phyloP scores from a whole-genome alignment of 2,113 vertebrate species.

The Clarias magur region DNA sequence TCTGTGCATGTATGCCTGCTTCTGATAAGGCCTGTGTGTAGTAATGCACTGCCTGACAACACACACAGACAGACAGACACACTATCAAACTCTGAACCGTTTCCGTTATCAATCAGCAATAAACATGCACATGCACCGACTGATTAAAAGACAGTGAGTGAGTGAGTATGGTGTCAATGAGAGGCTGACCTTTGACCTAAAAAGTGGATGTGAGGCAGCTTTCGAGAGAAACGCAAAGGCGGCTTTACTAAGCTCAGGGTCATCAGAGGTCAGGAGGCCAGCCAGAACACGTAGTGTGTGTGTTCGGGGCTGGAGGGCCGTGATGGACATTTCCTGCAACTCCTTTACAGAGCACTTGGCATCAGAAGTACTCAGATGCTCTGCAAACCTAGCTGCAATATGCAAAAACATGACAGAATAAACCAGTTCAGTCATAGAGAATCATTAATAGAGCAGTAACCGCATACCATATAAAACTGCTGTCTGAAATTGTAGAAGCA shows the following conservation, averaged over 20 bases:
- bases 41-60: conserved; percentile 83
- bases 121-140: background rate
- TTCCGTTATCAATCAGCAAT: background rate
- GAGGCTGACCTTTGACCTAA: conserved; percentile 85
- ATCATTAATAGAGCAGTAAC: background rate
- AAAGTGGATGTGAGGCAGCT: conserved; percentile 75
- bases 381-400: conserved; percentile 75
- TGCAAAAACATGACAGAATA: background rate
- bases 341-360: conserved; percentile 70
- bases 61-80: conserved; percentile 35
- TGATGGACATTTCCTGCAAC: conserved; percentile 72
- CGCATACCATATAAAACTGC: background rate
- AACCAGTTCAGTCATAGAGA: background rate
- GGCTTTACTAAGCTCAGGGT: conserved; percentile 77
- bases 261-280: conserved; percentile 79
- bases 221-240: conserved; percentile 77
- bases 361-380: conserved; percentile 75
- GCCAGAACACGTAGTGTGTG: conserved; percentile 81
- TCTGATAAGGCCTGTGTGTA: conserved; percentile 88
- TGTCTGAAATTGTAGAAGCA: background rate
- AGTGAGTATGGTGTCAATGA: background rate
- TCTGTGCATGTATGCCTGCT: conserved; percentile 81
- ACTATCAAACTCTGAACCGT: background rate
- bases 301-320: conserved; percentile 75
- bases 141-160: background rate